Evolutionary conservation across 2,888 invertebrate species (phyloP).

Genomic region (Boloria selene): DNA sequence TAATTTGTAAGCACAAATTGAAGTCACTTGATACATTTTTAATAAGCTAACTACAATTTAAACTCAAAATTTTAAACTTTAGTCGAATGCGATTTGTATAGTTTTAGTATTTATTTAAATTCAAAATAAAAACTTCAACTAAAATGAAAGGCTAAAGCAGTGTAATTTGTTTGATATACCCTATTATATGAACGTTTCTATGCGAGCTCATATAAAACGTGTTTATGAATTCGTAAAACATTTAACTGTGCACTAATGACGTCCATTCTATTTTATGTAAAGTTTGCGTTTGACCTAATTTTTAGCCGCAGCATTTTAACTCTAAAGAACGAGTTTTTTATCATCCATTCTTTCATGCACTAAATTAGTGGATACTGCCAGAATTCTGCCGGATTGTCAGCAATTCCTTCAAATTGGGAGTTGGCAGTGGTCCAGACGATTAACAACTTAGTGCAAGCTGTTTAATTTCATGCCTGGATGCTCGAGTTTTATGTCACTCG

Average conservation of each 20-base stretch:
- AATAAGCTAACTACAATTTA: background rate
- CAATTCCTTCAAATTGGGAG: slow-evolving; percentile 69
- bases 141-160: slow-evolving; percentile 15
- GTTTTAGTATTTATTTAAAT: background rate
- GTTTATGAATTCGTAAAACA: slow-evolving; percentile 15
- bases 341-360: slow-evolving; percentile 27
- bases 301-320: slow-evolving; percentile 3
- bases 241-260: slow-evolving; percentile 17
- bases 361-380: slow-evolving; percentile 42
- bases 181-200: slow-evolving; percentile 10
- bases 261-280: slow-evolving; percentile 17
- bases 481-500: slow-evolving; percentile 47
- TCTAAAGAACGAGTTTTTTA: slow-evolving; percentile 24
- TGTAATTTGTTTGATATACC: slow-evolving; percentile 16
- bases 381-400: slow-evolving; percentile 52
- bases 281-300: slow-evolving; percentile 16
- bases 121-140: slow-evolving; percentile 6
- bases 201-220: slow-evolving; percentile 2
- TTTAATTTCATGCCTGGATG: slow-evolving; percentile 73
- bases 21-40: slow-evolving; percentile 9
- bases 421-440: slow-evolving; percentile 70
- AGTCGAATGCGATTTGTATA: slow-evolving; percentile 5
- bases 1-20: slow-evolving; percentile 29
- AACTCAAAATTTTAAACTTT: background rate
- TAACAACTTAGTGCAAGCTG: slow-evolving; percentile 68